Evolutionary conservation across 23 tunicate genomes (phyloP).

Genomic region (Trididemnum miniatum): DNA sequence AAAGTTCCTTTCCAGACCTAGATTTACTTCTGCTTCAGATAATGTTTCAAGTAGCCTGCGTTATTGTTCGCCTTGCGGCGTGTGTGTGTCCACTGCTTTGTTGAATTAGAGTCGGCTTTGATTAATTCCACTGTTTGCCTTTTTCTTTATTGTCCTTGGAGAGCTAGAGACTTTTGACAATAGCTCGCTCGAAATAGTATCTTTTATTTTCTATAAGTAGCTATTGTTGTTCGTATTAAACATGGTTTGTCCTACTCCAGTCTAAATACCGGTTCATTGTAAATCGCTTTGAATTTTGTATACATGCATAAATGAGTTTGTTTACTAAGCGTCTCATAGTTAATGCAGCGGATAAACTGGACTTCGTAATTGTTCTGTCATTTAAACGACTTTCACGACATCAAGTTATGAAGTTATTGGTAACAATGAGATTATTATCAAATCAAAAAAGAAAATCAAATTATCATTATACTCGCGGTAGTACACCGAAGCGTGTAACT

Average conservation of each 20-base stretch:
- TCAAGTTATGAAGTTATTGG: too few relatives aligned
- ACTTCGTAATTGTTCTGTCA: too few relatives aligned
- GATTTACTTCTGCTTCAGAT: too few relatives aligned
- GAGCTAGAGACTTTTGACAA: conserved; percentile 1
- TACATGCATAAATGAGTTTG: background rate
- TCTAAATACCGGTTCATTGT: conserved; percentile 12
- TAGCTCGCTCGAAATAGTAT: conserved; percentile 8
- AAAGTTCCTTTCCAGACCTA: too few relatives aligned
- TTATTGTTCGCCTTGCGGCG: background rate
- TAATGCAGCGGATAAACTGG: too few relatives aligned
- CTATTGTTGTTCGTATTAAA: conserved; percentile 18
- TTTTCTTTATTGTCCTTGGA: conserved; percentile 11
- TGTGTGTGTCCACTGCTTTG: background rate
- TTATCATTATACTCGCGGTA: too few relatives aligned
- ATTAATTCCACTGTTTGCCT: conserved; percentile 2
- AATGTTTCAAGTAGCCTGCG: background rate
- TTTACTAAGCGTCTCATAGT: background rate
- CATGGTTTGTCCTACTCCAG: background rate
- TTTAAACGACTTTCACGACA: too few relatives aligned
- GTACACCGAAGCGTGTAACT: too few relatives aligned
- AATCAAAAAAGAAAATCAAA: too few relatives aligned
- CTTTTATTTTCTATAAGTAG: conserved; percentile 18
- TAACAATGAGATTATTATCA: too few relatives aligned
- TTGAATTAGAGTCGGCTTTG: background rate
- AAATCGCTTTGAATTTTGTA: background rate